Evolutionary conservation across 2,888 invertebrate genomes (phyloP).

Genomic region (Ophonus ardosiacus): DNA sequence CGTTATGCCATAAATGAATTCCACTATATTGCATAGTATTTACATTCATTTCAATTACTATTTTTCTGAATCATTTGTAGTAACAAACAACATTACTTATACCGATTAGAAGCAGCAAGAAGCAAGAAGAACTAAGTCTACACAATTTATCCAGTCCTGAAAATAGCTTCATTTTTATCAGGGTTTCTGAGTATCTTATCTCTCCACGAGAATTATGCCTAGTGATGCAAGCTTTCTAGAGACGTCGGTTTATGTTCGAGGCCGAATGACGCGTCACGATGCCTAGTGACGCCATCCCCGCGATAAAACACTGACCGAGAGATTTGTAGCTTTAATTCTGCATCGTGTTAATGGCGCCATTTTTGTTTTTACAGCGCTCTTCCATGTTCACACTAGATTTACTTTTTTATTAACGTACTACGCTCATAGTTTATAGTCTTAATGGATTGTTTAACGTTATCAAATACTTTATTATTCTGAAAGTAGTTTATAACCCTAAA

Average conservation of each 20-base stretch:
- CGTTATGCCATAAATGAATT: no score
- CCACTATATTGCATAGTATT: neutral
- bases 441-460: conserved; percentile 19
- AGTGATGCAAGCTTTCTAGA: neutral
- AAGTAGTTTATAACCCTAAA: neutral
- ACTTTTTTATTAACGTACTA: conserved; percentile 40
- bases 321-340: conserved; percentile 50
- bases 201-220: neutral
- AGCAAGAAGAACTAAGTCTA: neutral
- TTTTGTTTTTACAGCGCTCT: conserved; percentile 42
- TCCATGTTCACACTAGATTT: conserved; percentile 29
- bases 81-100: neutral
- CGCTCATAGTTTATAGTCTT: conserved; percentile 17
- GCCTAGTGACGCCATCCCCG: conserved; percentile 6
- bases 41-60: neutral
- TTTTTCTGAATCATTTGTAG: neutral
- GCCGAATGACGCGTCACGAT: conserved; percentile 7
- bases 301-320: conserved; percentile 49
- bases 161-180: neutral
- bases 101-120: neutral
- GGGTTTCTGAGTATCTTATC: neutral
- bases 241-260: conserved; percentile 20
- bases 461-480: conserved; percentile 3
- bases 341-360: conserved; percentile 44
- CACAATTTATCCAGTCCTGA: neutral